phyloP scores from a whole-genome alignment of 2,797 vertebrate species.

The Xenopus petersii region DNA sequence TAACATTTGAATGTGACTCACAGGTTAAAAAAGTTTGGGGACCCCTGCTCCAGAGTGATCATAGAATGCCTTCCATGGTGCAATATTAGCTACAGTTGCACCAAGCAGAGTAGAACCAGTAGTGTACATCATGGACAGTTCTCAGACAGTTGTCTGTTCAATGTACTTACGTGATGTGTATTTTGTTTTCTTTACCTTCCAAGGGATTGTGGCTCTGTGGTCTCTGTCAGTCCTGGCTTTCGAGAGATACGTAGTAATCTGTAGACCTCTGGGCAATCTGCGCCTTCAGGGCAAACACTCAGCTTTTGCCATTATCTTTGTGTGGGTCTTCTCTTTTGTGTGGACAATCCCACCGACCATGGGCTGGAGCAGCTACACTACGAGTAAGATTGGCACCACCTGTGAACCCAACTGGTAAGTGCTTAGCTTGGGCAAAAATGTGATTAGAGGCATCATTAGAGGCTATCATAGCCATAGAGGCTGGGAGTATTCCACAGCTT shows the following conservation, averaged over 20 bases:
- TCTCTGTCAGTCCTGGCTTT: conserved; percentile 86
- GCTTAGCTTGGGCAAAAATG: too few relatives aligned
- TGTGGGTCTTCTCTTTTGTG: conserved; percentile 85
- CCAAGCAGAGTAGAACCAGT: too few relatives aligned
- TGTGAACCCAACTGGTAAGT: conserved; percentile 92
- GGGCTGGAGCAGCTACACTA: conserved; percentile 88
- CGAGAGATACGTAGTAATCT: conserved; percentile 82
- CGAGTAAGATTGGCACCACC: conserved; percentile 89
- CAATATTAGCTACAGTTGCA: too few relatives aligned
- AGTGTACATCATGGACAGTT: neutral
- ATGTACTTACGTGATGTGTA: neutral
- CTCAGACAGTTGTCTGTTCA: neutral
- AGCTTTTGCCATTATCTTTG: conserved; percentile 76
- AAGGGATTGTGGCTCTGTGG: conserved; percentile 88
- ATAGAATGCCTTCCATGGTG: too few relatives aligned
- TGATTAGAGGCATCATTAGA: too few relatives aligned
- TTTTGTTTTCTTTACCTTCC: neutral
- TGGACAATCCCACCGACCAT: conserved; percentile 84
- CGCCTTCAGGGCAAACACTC: conserved; percentile 73
- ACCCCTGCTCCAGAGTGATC: too few relatives aligned
- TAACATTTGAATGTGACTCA: too few relatives aligned
- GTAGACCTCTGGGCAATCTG: conserved; percentile 72
- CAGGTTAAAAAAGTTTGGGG: too few relatives aligned
- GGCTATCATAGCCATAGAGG: too few relatives aligned
- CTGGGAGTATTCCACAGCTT: too few relatives aligned